Conservation (phyloP, 2,113 vertebrate species). For the Syngnathus scovelli region DNA sequence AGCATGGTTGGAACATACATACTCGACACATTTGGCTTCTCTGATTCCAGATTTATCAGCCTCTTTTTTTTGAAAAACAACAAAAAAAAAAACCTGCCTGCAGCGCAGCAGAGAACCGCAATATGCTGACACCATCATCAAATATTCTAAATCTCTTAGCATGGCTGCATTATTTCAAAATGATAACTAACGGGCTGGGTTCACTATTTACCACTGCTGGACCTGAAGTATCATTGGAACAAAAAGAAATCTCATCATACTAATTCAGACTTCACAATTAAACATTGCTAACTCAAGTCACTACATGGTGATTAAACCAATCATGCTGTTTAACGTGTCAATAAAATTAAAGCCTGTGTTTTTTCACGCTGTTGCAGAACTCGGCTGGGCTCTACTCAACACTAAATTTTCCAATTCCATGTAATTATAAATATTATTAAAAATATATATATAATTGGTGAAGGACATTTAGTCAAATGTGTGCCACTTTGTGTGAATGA, state of each 20-base stretch:
- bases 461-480: not conserved
- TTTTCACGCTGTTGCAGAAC: not conserved
- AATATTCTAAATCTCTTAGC: conserved; percentile 55
- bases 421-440: not conserved
- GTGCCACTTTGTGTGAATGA: not conserved
- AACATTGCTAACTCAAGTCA: not conserved
- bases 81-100: conserved; percentile 43
- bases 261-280: not conserved
- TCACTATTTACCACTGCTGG: not conserved
- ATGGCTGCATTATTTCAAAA: conserved; percentile 37
- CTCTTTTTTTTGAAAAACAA: conserved; percentile 34
- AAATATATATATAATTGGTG: no score
- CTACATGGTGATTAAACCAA: not conserved
- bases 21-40: conserved; percentile 59
- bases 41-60: conserved; percentile 59
- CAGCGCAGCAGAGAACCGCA: conserved; percentile 57
- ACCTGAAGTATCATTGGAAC: not conserved
- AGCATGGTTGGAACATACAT: conserved; percentile 35
- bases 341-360: no score
- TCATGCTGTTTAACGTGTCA: no score
- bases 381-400: not conserved
- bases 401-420: not conserved
- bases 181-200: conserved; percentile 10
- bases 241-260: not conserved
- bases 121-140: conserved; percentile 66